phyloP scores from a whole-genome alignment of 2,797 vertebrate genomes.

The Calcarius lapponicus region DNA sequence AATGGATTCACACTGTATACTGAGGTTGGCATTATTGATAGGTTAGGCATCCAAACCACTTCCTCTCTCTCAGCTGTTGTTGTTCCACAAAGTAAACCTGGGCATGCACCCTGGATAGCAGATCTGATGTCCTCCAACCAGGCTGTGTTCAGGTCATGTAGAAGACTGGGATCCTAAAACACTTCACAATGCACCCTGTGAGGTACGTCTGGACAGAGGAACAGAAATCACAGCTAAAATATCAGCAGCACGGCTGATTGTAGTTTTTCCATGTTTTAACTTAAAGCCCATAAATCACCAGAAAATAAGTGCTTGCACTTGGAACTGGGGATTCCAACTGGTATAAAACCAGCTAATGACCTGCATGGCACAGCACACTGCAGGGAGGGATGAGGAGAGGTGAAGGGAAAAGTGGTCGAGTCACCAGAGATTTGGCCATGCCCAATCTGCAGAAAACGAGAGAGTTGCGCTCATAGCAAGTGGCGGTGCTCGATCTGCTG shows the following conservation, averaged over 20 bases:
- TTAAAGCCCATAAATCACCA: accelerated
- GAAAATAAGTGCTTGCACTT: neutral
- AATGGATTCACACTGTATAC: neutral
- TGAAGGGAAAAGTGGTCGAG: accelerated
- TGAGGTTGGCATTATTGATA: neutral
- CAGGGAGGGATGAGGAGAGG: neutral
- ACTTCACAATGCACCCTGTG: accelerated
- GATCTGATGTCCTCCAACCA: neutral
- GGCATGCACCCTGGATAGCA: neutral
- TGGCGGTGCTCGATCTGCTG: neutral
- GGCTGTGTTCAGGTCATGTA: neutral
- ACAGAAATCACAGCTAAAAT: neutral
- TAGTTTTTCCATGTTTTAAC: neutral
- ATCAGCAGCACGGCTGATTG: accelerated
- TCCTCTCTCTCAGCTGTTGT: neutral
- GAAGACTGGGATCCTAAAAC: neutral
- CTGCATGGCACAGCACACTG: neutral
- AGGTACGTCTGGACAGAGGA: accelerated
- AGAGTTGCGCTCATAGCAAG: accelerated
- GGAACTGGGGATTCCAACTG: neutral
- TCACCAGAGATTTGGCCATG: neutral
- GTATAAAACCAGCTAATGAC: neutral
- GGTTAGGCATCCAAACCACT: neutral
- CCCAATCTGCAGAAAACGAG: neutral
- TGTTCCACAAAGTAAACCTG: neutral